Percentiles rank a stretch among this genome's conserved stretches.
These are phyloP conservation scores for Mormoops blainvillei DNA, from an alignment of 2,113 vertebrate genomes.

Conservation along the genomic window DNA sequence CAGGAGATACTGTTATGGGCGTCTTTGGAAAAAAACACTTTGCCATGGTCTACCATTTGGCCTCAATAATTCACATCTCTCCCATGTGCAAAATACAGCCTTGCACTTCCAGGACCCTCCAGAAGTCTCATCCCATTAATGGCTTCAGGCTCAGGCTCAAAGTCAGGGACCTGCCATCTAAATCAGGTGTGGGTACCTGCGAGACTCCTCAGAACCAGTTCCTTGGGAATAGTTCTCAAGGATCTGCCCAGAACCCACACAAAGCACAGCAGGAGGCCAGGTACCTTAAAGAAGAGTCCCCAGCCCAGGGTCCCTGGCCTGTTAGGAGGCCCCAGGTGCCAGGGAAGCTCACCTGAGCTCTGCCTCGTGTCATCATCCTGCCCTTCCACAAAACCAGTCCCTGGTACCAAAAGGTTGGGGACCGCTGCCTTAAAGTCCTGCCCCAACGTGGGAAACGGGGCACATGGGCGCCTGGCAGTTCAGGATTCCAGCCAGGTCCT, in stretches of 20 bases:
- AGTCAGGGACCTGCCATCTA: neutral
- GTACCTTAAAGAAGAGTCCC: neutral
- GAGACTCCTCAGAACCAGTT: neutral
- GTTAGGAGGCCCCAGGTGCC: too few relatives aligned
- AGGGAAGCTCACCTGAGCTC: too few relatives aligned
- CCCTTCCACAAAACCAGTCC: too few relatives aligned
- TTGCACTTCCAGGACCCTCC: neutral
- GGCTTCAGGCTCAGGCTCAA: neutral
- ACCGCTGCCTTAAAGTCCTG: neutral
- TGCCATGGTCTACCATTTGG: neutral
- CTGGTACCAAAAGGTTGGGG: too few relatives aligned
- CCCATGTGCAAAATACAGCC: neutral
- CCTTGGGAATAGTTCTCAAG: neutral
- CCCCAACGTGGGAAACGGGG: neutral
- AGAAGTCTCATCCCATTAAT: neutral
- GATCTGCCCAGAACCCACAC: neutral
- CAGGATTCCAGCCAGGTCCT: neutral
- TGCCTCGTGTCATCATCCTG: too few relatives aligned
- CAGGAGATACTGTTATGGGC: neutral
- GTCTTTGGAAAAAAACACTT: neutral
- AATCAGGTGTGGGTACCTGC: neutral
- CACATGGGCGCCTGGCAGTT: accelerated
- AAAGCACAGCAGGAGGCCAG: neutral
- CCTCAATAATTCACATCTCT: neutral
- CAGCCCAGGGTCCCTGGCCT: too few relatives aligned